Base-by-base conservation (phyloP, 2,797 vertebrate species). In the Atherinosoma microstoma region DNA sequence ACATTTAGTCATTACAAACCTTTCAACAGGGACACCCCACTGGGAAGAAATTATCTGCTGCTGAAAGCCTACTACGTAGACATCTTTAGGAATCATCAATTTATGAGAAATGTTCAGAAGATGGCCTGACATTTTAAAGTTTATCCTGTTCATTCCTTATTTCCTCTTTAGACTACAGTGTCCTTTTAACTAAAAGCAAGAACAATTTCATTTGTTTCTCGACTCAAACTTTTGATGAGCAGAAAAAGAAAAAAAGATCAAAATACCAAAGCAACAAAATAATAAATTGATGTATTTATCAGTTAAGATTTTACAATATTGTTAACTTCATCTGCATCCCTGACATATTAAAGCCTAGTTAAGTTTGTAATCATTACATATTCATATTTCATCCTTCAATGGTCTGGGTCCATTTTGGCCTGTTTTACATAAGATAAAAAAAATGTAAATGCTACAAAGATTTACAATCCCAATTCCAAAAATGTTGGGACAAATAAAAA, bases 41-140 rank as follows among this genome's bases (percentile, higher is more conserved):
- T 83, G 54, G 34, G 86, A 75, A 45, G 45, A 70, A 70, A 77
- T 80, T 57, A 69, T 63, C 40, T 67, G 74, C 57, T 38, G 35
- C 16, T 40, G 49, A n/a, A 63, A 54, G 64, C 59, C n/a, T 20
- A 67, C 36, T 20, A 51, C 32, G 24, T 24, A 58, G 1, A 32
- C 58, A 67, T 51, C 32, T 69, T 66, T 40, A 30, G 57, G 57
- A 83, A 62, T 67, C 18, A 64, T 40, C 18, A 6, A 32, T 66
- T 73, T 74, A 51, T 40, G 36, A 68, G 56, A 71, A 60, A 47
- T 1, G 20, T 54, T 70, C 24, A 69, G 67, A 75, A 51, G 59
- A 56, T 9, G 29, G 11, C 27, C 38, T 86, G 83, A 84, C 79
- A 85, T 84, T 89, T 87, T 22, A 70, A 56, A 56, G 58, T 73